phyloP scores from a whole-genome alignment of 2,888 invertebrate species.

The Ditula angustiorana region DNA sequence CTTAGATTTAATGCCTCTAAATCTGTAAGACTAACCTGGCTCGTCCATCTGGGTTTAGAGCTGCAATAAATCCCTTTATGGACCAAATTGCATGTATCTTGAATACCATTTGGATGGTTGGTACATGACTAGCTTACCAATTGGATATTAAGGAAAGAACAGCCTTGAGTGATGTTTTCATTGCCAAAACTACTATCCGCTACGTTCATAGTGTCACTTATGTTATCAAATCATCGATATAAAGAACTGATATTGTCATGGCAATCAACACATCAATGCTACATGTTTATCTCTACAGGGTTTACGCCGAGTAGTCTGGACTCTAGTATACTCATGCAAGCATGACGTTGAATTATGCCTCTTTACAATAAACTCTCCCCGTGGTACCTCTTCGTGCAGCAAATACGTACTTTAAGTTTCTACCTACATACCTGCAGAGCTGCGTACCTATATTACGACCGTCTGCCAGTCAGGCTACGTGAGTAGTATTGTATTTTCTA shows the following conservation, averaged over 20 bases:
- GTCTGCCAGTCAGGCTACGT: slow-evolving; percentile 22
- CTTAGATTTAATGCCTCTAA: slow-evolving; percentile 9
- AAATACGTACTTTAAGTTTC: slow-evolving; percentile 22
- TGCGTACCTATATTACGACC: slow-evolving; percentile 1
- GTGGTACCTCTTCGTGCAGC: not conserved
- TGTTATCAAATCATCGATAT: slow-evolving; percentile 14
- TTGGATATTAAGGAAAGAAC: slow-evolving; percentile 7
- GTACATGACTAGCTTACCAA: slow-evolving; percentile 27
- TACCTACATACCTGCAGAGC: not conserved
- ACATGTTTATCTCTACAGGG: slow-evolving; percentile 3
- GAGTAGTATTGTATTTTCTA: slow-evolving; percentile 1
- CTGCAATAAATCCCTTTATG: slow-evolving; percentile 1
- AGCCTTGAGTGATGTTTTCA: slow-evolving; percentile 15
- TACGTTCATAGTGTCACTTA: slow-evolving; percentile 8
- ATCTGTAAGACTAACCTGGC: slow-evolving; percentile 2
- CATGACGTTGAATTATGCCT: not conserved
- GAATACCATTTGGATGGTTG: slow-evolving; percentile 3
- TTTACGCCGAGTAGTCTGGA: not conserved
- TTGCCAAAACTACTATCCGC: slow-evolving; percentile 20
- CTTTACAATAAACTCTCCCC: slow-evolving; percentile 20
- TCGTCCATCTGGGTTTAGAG: not conserved
- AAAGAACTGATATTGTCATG: not conserved
- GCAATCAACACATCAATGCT: not conserved
- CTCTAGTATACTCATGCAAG: not conserved
- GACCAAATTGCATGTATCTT: slow-evolving; percentile 11